A percentile compares a stretch with the other conserved stretches of the same genome.
These are phyloP conservation scores for Castor canadensis DNA, from an alignment of 2,113 vertebrate genomes.

Conservation along the genomic window DNA sequence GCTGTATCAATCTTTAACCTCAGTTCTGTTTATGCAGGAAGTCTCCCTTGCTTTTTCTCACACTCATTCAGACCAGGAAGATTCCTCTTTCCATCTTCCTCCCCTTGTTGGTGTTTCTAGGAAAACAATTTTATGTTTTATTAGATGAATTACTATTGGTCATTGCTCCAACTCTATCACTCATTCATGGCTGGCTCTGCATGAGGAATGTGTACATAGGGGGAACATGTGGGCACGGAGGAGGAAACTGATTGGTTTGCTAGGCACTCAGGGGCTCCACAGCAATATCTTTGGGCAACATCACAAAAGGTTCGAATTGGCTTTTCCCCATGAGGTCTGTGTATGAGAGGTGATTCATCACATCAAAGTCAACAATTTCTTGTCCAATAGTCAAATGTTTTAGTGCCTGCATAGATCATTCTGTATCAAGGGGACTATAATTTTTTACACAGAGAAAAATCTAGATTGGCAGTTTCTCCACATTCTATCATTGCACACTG, in stretches of 20 bases:
- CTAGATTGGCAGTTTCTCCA: neutral
- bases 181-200: neutral
- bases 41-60: constrained; percentile 39
- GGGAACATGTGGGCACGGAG: neutral
- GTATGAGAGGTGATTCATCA: neutral
- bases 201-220: neutral
- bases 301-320: neutral
- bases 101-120: constrained; percentile 25
- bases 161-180: neutral
- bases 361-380: neutral
- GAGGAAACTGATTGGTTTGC: neutral
- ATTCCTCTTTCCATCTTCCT: neutral
- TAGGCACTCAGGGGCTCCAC: neutral
- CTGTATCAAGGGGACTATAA: neutral
- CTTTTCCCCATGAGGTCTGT: neutral
- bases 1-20: neutral
- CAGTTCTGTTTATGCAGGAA: neutral
- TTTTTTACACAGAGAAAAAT: constrained; percentile 9
- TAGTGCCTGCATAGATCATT: neutral
- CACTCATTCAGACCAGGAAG: neutral
- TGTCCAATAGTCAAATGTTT: neutral
- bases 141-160: neutral
- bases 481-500: neutral
- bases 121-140: neutral
- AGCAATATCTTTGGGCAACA: neutral